Conservation (phyloP, 2,113 vertebrate species). For the Rostratula benghalensis region DNA sequence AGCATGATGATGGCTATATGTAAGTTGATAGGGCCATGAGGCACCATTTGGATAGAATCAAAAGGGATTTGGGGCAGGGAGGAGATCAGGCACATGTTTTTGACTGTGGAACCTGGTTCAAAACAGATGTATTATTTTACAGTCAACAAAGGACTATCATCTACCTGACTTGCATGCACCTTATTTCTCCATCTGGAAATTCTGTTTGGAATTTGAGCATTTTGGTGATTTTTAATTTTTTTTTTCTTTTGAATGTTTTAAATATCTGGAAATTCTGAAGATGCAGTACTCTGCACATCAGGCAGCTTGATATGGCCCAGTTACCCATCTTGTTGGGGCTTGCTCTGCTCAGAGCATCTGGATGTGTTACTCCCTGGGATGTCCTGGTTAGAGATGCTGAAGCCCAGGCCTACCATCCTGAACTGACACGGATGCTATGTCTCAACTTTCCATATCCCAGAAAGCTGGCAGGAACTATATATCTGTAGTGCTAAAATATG, state of each 20-base stretch:
- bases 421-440: fast-evolving
- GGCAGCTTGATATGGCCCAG: not conserved
- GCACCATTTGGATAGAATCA: not conserved
- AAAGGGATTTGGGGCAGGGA: not conserved
- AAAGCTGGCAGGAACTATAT: not conserved
- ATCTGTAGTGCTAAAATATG: not conserved
- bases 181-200: not conserved
- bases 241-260: not conserved
- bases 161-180: not conserved
- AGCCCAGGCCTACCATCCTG: not conserved
- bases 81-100: not conserved
- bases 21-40: fast-evolving
- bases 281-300: not conserved
- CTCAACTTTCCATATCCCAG: not conserved
- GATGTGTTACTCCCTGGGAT: fast-evolving
- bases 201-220: not conserved
- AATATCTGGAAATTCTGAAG: not conserved
- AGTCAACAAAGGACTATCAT: not conserved
- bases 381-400: not conserved
- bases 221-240: not conserved
- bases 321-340: fast-evolving
- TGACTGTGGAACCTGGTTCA: not conserved
- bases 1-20: not conserved
- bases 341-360: not conserved
- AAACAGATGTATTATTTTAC: not conserved